Evolutionary conservation across 2,113 vertebrate genomes (phyloP).

Genomic region (Tympanuchus pallidicinctus): DNA sequence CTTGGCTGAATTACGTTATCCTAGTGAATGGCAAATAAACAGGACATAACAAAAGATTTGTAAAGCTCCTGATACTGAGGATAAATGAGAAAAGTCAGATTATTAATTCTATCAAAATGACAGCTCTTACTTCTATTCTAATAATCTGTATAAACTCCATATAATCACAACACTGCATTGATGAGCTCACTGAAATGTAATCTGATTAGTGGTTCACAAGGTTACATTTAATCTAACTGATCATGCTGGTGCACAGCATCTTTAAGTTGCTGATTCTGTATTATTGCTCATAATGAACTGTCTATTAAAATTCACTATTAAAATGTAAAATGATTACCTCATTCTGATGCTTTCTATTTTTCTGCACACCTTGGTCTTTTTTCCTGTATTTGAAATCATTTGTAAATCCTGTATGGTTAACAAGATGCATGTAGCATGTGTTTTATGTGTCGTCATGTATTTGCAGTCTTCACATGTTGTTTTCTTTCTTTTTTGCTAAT

Average conservation of each 20-base stretch:
- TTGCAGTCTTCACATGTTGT: not conserved
- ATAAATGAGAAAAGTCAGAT: not conserved
- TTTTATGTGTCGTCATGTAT: not conserved
- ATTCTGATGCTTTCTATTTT: not conserved
- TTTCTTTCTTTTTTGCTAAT: not conserved
- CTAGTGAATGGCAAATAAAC: not conserved
- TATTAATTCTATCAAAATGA: not conserved
- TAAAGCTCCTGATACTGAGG: not conserved
- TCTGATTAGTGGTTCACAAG: constrained; percentile 45
- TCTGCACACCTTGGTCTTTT: not conserved
- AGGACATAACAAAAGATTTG: not conserved
- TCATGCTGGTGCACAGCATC: not conserved
- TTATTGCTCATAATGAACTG: not conserved
- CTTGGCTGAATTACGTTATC: not conserved
- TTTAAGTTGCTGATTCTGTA: not conserved
- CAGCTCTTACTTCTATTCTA: constrained; percentile 20
- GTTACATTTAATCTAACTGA: constrained; percentile 44
- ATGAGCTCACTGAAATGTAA: constrained; percentile 49
- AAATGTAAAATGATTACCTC: not conserved
- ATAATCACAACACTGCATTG: constrained; percentile 3
- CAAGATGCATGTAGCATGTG: not conserved
- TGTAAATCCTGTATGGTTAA: not conserved
- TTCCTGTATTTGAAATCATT: not conserved
- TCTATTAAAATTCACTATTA: not conserved
- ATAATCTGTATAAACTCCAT: constrained; percentile 24